These are phyloP conservation scores for Drosophila subobscura DNA, from an alignment of 1,140 invertebrate genomes.

Conservation along the genomic window DNA sequence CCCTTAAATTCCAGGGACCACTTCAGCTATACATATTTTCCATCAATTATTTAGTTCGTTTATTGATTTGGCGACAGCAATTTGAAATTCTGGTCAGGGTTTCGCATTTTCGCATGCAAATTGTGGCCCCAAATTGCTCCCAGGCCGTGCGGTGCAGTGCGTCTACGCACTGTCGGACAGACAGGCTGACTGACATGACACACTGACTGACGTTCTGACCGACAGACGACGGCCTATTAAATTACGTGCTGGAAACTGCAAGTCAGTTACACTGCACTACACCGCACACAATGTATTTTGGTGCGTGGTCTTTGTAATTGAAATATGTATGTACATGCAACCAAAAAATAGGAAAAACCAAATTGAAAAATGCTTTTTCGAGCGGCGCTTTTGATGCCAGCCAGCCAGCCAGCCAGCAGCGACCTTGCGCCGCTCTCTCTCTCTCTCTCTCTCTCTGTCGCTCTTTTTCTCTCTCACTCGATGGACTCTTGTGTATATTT, in stretches of 20 bases:
- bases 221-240: not conserved
- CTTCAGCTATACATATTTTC: slow-evolving; percentile 1
- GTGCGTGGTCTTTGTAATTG: slow-evolving; percentile 62
- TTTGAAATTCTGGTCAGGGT: slow-evolving; percentile 35
- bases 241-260: slow-evolving; percentile 33
- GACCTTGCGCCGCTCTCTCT: slow-evolving; percentile 51
- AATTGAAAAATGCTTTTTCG: slow-evolving; percentile 59
- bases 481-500: not conserved
- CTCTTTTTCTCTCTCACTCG: slow-evolving; percentile 3
- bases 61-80: slow-evolving; percentile 9
- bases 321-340: slow-evolving; percentile 13
- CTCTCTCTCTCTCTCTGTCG: not conserved
- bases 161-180: slow-evolving; percentile 45
- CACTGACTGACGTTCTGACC: slow-evolving; percentile 18
- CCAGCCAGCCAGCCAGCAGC: slow-evolving; percentile 32
- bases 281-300: slow-evolving; percentile 12
- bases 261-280: slow-evolving; percentile 32
- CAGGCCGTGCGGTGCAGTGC: slow-evolving; percentile 21
- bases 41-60: slow-evolving; percentile 2
- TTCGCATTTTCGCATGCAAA: slow-evolving; percentile 43
- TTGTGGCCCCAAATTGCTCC: not conserved
- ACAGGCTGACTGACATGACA: not conserved
- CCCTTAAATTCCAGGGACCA: not conserved
- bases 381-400: slow-evolving; percentile 65
- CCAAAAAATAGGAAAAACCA: slow-evolving; percentile 35